A percentile compares a stretch with the other conserved stretches of the same genome.
These are phyloP conservation scores for Diorhabda sublineata DNA, from an alignment of 1,140 invertebrate genomes.

Conservation along the genomic window DNA sequence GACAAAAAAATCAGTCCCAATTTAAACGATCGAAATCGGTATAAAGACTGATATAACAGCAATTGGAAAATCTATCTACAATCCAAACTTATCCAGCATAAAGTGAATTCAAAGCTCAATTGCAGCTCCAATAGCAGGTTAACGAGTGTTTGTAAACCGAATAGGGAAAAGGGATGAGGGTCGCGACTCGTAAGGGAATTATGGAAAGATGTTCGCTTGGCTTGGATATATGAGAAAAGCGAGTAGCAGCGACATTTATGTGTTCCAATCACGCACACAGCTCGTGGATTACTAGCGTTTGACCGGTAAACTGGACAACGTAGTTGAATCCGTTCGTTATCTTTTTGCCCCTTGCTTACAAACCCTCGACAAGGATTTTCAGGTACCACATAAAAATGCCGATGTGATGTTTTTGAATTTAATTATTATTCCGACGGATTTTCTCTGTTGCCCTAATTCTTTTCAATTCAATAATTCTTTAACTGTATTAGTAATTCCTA, in stretches of 20 bases:
- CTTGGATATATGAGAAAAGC: conserved; percentile 10
- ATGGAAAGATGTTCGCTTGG: conserved; percentile 12
- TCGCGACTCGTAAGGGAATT: conserved; percentile 4
- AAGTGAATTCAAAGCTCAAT: conserved; percentile 6
- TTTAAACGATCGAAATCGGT: too few relatives aligned
- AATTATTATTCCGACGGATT: too few relatives aligned
- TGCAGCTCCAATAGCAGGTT: not conserved
- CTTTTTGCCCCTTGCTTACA: conserved; percentile 1
- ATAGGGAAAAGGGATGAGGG: conserved; percentile 1
- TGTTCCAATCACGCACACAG: conserved; percentile 36
- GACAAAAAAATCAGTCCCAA: too few relatives aligned
- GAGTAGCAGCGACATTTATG: conserved; percentile 31
- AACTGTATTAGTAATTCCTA: too few relatives aligned
- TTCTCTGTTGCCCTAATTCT: too few relatives aligned
- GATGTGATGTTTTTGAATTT: too few relatives aligned
- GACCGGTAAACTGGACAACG: conserved; percentile 24
- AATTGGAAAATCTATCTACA: not conserved
- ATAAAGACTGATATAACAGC: not conserved
- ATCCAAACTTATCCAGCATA: not conserved
- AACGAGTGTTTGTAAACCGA: conserved; percentile 6
- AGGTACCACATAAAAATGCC: too few relatives aligned
- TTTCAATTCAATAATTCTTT: too few relatives aligned
- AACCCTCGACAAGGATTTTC: conserved; percentile 1
- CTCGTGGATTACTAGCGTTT: conserved; percentile 30
- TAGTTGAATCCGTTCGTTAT: conserved; percentile 22